Base-by-base conservation (phyloP, 2,888 invertebrate species). In the Andrena fulva region DNA sequence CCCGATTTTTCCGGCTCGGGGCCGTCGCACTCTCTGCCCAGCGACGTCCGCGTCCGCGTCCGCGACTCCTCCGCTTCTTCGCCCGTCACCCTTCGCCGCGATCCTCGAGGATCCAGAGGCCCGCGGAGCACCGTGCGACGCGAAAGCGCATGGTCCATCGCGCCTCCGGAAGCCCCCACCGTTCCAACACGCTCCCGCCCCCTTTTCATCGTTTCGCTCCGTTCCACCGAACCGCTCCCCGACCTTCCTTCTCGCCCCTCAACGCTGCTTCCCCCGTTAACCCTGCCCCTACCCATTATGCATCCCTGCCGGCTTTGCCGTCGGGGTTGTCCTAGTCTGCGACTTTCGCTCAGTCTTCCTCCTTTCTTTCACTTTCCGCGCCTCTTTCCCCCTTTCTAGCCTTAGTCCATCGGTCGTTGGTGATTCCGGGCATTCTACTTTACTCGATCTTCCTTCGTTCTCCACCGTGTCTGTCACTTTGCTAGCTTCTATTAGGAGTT, bases 21-120 rank as follows among this genome's bases (percentile, higher is more conserved):
- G 92, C 91, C 92, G 91, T 90, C 91, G 92, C 91, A 80, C 82
- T 87, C 84, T 86, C 88, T 92, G 90, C 91, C 88, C 84, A 67
- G 66, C 88, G 91, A 87, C 88, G 91, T 91, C 89, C 90, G 90
- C 69, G 69, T 56, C n/a, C 69, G 33, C 70, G 91, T 89, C 8
- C 59, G 70, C 70, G 70, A 42, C 89, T 70, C 77, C 84, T 87
- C 88, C 89, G 87, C 90, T 90, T 92, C 91, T 91, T 92, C 90
- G 89, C 88, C 86, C 64, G 62, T 54, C 68, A n/a, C 63, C 62
- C 69, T 35, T 71, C 71, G 48, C 60, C 72, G 72, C 90, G 91
- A 92, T 91, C 91, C 88, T 88, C 88, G 71, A 90, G 89, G 91
- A 90, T 89, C 90, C 88, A 89, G 87, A 82, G 84, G 84, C 81